Conservation (phyloP, 1,140 invertebrate genomes). For the Nebria ingens region DNA sequence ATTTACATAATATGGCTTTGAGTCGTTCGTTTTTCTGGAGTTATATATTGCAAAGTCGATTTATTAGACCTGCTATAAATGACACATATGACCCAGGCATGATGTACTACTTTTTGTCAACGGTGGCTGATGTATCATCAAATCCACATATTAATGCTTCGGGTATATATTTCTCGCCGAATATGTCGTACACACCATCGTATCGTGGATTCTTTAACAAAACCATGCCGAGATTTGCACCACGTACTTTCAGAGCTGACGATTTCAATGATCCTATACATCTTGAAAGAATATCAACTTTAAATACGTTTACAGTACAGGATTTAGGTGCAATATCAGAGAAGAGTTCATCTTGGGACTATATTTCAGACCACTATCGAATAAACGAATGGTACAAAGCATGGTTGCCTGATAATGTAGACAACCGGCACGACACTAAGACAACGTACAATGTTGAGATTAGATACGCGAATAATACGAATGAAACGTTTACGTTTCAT, state of each 20-base stretch:
- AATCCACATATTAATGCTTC: slow-evolving; percentile 89
- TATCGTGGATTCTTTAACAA: slow-evolving; percentile 95
- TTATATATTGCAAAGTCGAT: slow-evolving; percentile 85
- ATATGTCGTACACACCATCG: slow-evolving; percentile 88
- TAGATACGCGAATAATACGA: slow-evolving; percentile 89
- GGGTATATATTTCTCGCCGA: slow-evolving; percentile 88
- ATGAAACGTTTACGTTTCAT: slow-evolving; percentile 90
- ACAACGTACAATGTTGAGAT: slow-evolving; percentile 85
- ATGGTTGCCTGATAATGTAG: slow-evolving; percentile 81
- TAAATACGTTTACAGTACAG: slow-evolving; percentile 74
- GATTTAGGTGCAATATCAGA: slow-evolving; percentile 74
- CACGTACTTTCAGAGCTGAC: slow-evolving; percentile 80
- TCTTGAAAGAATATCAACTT: slow-evolving; percentile 79
- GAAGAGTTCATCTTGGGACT: slow-evolving; percentile 67
- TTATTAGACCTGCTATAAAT: slow-evolving; percentile 79
- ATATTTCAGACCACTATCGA: slow-evolving; percentile 80
- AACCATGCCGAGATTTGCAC: slow-evolving; percentile 90
- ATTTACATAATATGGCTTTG: slow-evolving; percentile 92
- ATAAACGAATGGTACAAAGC: slow-evolving; percentile 88
- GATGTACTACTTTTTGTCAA: slow-evolving; percentile 96
- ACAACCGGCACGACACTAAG: slow-evolving; percentile 81
- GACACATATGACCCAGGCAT: slow-evolving; percentile 93
- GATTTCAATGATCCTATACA: slow-evolving; percentile 93
- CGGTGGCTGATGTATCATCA: slow-evolving; percentile 87
- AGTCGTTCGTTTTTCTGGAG: slow-evolving; percentile 92